A percentile compares a stretch with the other conserved stretches of the same genome.
Evolutionary conservation across 2,888 invertebrate genomes (phyloP).

Genomic region (Watsonalla cultraria): DNA sequence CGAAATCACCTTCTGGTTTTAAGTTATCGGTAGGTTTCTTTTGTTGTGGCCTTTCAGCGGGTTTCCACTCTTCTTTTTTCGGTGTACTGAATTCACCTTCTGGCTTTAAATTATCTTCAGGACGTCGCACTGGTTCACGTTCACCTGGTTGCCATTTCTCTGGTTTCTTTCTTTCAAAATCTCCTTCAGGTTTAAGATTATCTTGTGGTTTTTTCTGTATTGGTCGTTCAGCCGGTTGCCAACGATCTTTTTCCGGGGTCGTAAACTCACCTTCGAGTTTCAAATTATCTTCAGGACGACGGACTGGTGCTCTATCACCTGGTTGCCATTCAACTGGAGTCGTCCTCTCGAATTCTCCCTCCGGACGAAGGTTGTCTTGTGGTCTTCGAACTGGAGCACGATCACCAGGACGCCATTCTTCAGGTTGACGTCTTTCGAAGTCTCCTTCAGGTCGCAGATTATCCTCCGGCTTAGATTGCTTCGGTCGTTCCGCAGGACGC

Average conservation of each 20-base stretch:
- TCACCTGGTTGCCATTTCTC: conserved; percentile 49
- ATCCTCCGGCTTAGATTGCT: conserved; percentile 56
- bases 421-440: conserved; percentile 49
- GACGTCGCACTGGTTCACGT: conserved; percentile 44
- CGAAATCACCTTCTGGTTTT: conserved; percentile 75
- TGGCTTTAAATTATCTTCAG: conserved; percentile 76
- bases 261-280: conserved; percentile 71
- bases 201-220: conserved; percentile 75
- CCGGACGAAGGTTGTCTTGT: conserved; percentile 71
- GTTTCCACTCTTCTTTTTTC: conserved; percentile 60
- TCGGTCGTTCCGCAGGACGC: conserved; percentile 53
- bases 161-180: conserved; percentile 67
- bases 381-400: conserved; percentile 70
- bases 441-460: conserved; percentile 78
- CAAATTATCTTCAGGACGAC: conserved; percentile 62
- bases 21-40: conserved; percentile 75
- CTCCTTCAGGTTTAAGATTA: conserved; percentile 78
- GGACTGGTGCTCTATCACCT: conserved; percentile 53
- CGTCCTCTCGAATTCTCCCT: conserved; percentile 41
- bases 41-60: conserved; percentile 60
- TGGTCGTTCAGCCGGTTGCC: conserved; percentile 72
- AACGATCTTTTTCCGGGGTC: conserved; percentile 48
- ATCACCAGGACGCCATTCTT: conserved; percentile 64
- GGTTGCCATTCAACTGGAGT: conserved; percentile 54
- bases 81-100: conserved; percentile 74